These are phyloP conservation scores for Sturmia bella DNA, from an alignment of 2,888 invertebrate species.

Conservation along the genomic window DNA sequence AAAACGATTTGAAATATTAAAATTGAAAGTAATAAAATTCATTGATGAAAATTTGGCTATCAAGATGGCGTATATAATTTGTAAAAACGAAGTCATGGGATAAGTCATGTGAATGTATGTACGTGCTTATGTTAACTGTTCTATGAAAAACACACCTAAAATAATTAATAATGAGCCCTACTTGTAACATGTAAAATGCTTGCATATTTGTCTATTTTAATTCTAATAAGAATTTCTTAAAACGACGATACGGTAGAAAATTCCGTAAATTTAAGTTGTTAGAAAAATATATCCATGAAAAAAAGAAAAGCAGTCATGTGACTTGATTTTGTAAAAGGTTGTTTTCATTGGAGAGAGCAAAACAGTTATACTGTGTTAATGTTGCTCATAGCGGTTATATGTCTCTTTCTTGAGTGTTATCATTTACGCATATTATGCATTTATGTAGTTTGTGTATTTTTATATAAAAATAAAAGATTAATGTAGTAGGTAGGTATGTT, in stretches of 20 bases:
- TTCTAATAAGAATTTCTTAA: conserved; percentile 16
- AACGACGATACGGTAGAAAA: not conserved
- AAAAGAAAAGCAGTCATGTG: conserved; percentile 75
- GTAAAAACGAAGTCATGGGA: conserved; percentile 75
- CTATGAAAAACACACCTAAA: not conserved
- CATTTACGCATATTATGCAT: conserved; percentile 11
- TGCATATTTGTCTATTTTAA: not conserved
- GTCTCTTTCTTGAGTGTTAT: conserved; percentile 30
- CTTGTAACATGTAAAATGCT: not conserved
- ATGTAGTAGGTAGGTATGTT: not conserved
- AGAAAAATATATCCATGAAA: conserved; percentile 64
- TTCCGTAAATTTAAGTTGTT: conserved; percentile 13
- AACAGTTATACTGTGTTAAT: conserved; percentile 66
- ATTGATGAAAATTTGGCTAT: conserved; percentile 51
- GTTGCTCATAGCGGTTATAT: conserved; percentile 29
- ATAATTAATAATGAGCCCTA: not conserved
- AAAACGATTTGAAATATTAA: conserved; percentile 5
- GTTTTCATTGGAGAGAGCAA: conserved; percentile 73
- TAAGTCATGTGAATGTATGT: conserved; percentile 76
- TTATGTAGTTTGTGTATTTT: conserved; percentile 1
- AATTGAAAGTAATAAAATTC: conserved; percentile 32
- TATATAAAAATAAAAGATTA: not conserved
- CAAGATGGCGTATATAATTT: conserved; percentile 68
- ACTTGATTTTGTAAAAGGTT: conserved; percentile 72
- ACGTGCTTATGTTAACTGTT: not conserved